A percentile compares a stretch with the other conserved stretches of the same genome.
Conservation (phyloP, 2,888 invertebrate species). For the Miltochrista miniata region DNA sequence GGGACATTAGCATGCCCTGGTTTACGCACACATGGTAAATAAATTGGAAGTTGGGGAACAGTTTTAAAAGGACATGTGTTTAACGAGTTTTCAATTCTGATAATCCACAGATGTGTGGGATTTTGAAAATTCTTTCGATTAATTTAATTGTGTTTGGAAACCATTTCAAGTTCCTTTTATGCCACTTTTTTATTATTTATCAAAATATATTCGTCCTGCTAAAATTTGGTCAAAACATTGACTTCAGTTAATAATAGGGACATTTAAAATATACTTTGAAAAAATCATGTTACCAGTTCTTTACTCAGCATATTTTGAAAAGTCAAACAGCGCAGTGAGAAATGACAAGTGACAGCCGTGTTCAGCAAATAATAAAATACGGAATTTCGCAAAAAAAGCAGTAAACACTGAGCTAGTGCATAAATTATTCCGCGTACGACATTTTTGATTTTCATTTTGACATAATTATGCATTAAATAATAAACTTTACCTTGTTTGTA, state of each 20-base stretch:
- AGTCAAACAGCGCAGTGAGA: slow-evolving; percentile 2
- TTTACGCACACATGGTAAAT: slow-evolving; percentile 38
- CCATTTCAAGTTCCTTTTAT: no score
- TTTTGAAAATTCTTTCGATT: background rate
- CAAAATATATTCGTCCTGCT: no score
- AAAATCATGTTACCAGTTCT: background rate
- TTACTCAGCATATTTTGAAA: slow-evolving; percentile 1
- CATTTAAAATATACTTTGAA: no score
- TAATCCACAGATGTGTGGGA: background rate
- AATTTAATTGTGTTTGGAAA: no score
- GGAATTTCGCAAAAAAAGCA: slow-evolving; percentile 1
- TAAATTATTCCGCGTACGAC: slow-evolving; percentile 19
- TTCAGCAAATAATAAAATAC: slow-evolving; percentile 6
- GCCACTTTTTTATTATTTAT: no score
- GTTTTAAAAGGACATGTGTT: slow-evolving; percentile 13
- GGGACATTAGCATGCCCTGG: slow-evolving; percentile 45
- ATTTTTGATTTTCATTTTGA: slow-evolving; percentile 18
- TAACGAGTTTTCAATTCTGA: slow-evolving; percentile 9
- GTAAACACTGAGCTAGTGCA: slow-evolving; percentile 18
- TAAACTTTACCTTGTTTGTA: background rate
- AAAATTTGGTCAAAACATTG: no score
- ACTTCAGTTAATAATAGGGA: no score
- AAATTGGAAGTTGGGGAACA: slow-evolving; percentile 40
- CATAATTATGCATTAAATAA: background rate
- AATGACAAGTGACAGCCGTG: slow-evolving; percentile 3